phyloP scores from a whole-genome alignment of 2,888 invertebrate genomes.

The Drosophila aldrichi region DNA sequence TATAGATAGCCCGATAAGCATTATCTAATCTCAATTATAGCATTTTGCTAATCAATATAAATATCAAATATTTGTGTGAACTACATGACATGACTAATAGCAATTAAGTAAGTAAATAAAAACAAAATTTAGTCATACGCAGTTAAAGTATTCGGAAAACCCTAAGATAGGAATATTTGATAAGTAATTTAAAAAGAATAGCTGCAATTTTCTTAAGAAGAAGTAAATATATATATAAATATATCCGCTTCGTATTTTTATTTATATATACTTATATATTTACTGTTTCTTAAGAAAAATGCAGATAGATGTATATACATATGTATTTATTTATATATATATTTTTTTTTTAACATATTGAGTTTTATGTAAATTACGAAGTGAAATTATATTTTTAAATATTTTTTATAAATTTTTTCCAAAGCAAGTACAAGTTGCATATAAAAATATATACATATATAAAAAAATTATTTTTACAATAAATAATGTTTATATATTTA shows the following conservation, averaged over 20 bases:
- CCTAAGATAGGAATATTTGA: neutral
- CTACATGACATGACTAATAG: slow-evolving; percentile 36
- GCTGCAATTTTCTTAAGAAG: neutral
- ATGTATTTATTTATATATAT: no score
- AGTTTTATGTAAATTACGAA: neutral
- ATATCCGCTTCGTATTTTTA: no score
- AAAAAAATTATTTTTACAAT: neutral
- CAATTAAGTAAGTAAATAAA: slow-evolving; percentile 6
- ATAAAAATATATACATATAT: neutral
- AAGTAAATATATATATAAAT: neutral
- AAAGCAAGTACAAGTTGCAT: neutral
- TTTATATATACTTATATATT: no score
- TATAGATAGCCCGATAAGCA: slow-evolving; percentile 51
- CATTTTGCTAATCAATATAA: slow-evolving; percentile 39
- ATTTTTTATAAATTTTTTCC: no score
- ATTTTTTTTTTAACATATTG: no score
- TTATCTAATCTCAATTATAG: slow-evolving; percentile 53
- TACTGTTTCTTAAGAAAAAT: no score
- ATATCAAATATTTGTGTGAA: slow-evolving; percentile 18
- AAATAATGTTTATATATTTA: neutral
- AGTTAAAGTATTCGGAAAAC: slow-evolving; percentile 3
- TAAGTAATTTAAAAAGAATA: neutral
- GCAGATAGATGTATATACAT: no score
- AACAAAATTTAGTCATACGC: slow-evolving; percentile 37
- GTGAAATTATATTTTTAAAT: neutral